phyloP scores from a whole-genome alignment of 2,888 invertebrate genomes.

The Agriopis aurantiaria region DNA sequence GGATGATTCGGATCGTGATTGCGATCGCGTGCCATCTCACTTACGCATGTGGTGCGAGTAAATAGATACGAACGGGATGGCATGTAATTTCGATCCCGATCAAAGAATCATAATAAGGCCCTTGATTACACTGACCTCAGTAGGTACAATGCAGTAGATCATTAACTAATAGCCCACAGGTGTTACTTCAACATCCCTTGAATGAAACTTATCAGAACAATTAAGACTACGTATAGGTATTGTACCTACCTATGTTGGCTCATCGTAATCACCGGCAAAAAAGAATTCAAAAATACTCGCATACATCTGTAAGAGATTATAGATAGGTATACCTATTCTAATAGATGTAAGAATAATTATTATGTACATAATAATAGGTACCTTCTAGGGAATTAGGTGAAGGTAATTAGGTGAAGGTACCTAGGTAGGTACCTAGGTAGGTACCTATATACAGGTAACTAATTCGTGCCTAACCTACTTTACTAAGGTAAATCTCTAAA shows the following conservation, averaged over 20 bases:
- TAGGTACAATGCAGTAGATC: slow-evolving; percentile 7
- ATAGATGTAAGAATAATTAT: background rate
- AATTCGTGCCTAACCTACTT: background rate
- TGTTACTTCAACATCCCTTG: slow-evolving; percentile 21
- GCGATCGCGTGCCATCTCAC: too few species aligned
- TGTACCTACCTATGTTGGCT: too few species aligned
- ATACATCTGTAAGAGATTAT: background rate
- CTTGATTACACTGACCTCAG: slow-evolving; percentile 12
- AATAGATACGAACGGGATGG: too few species aligned
- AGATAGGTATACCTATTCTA: too few species aligned
- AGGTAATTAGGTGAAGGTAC: background rate
- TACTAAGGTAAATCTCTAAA: background rate
- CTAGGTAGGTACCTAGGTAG: too few species aligned
- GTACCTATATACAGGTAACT: background rate
- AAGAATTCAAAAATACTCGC: background rate
- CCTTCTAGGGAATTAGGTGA: background rate
- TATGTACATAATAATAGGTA: background rate
- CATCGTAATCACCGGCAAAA: background rate
- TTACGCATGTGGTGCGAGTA: too few species aligned
- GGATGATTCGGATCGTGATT: too few species aligned
- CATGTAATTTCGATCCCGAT: too few species aligned
- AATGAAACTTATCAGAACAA: slow-evolving; percentile 1
- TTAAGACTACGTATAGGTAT: too few species aligned
- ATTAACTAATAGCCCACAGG: slow-evolving; percentile 24
- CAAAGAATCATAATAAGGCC: too few species aligned